Conservation (phyloP, 2,888 invertebrate genomes). For the Agrochola litura region DNA sequence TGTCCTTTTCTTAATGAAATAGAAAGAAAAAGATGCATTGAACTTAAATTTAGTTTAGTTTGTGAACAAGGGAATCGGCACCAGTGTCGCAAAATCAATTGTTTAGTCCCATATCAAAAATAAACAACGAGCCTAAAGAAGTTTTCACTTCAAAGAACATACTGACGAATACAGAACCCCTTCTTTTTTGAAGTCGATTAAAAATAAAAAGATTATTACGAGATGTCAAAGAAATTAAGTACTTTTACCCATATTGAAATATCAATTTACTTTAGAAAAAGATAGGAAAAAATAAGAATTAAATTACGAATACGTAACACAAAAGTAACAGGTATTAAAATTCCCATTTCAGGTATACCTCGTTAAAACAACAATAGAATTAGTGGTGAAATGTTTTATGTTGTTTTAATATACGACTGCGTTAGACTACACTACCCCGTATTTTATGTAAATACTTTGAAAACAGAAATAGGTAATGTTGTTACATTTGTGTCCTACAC, state of each 20-base stretch:
- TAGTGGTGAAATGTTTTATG: constrained; percentile 51
- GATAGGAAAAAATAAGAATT: constrained; percentile 11
- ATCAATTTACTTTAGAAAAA: constrained; percentile 7
- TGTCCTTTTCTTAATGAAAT: too few relatives aligned
- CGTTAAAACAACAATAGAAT: constrained; percentile 54
- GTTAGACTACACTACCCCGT: constrained; percentile 37
- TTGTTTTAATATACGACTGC: constrained; percentile 47
- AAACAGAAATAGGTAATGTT: constrained; percentile 56
- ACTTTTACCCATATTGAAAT: not conserved
- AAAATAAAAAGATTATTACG: not conserved
- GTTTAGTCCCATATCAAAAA: too few relatives aligned
- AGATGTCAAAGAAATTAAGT: not conserved
- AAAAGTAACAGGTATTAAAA: not conserved
- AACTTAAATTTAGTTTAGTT: too few relatives aligned
- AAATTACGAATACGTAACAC: constrained; percentile 12
- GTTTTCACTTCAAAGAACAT: too few relatives aligned
- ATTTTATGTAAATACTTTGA: constrained; percentile 60
- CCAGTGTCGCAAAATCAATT: too few relatives aligned
- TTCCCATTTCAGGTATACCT: constrained; percentile 21
- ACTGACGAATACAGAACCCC: too few relatives aligned
- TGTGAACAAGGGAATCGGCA: too few relatives aligned
- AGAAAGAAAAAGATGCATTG: too few relatives aligned
- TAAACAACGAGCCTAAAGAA: too few relatives aligned
- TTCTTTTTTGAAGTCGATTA: too few relatives aligned
- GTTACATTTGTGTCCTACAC: constrained; percentile 34